A percentile compares a stretch with the other conserved stretches of the same genome.
These are phyloP conservation scores for Lissonota sp. DNA, from an alignment of 2,888 invertebrate species.

Conservation along the genomic window DNA sequence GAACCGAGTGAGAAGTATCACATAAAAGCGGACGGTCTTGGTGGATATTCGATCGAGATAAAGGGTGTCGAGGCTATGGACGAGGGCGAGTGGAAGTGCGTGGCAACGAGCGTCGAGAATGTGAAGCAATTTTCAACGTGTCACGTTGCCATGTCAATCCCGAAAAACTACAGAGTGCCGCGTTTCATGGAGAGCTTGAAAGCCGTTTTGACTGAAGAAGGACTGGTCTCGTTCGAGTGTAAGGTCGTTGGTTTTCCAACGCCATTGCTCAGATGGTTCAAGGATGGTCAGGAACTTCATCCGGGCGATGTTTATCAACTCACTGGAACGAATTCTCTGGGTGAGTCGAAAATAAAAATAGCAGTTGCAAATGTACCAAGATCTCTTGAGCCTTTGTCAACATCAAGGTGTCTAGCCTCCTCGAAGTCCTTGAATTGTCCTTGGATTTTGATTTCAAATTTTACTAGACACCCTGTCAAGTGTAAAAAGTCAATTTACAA, in stretches of 20 bases:
- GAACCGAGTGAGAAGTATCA: constrained; percentile 90
- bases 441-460: too few relatives aligned
- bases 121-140: constrained; percentile 91
- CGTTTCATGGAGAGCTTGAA: constrained; percentile 95
- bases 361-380: too few relatives aligned
- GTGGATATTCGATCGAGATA: constrained; percentile 91
- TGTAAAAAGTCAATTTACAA: constrained; percentile 9
- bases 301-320: constrained; percentile 97
- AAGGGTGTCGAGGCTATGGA: constrained; percentile 91
- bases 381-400: too few relatives aligned
- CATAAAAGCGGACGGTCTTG: constrained; percentile 92
- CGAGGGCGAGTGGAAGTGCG: constrained; percentile 96
- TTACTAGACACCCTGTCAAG: too few relatives aligned
- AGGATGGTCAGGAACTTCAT: constrained; percentile 95
- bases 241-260: constrained; percentile 97
- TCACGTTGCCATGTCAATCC: constrained; percentile 91
- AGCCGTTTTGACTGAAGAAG: constrained; percentile 95
- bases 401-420: too few relatives aligned
- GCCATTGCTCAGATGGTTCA: constrained; percentile 94
- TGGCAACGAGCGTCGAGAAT: constrained; percentile 91
- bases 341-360: constrained; percentile 78
- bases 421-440: too few relatives aligned
- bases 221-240: constrained; percentile 96
- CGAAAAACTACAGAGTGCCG: constrained; percentile 95
- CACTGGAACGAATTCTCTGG: constrained; percentile 94